A percentile compares a stretch with the other conserved stretches of the same genome.
phyloP scores from a whole-genome alignment of 2,797 vertebrate species.

The Mus caroli region DNA sequence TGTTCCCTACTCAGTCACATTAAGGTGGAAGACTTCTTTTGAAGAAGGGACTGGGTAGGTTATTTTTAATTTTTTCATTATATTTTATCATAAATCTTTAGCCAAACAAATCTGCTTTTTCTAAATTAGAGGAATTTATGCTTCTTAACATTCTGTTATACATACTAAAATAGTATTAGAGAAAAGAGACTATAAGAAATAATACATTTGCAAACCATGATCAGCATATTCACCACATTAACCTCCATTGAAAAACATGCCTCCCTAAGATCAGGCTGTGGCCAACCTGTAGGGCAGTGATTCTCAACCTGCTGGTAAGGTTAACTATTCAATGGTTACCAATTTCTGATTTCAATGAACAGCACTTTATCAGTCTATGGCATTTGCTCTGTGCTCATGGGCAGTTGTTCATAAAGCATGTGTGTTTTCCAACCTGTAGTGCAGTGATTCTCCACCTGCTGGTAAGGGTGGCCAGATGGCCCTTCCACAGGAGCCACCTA shows the following conservation, averaged over 20 bases:
- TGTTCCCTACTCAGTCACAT: constrained; percentile 89
- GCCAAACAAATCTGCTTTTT: constrained; percentile 43
- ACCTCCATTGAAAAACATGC: not conserved
- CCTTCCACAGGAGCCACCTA: not conserved
- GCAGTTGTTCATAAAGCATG: too few species aligned
- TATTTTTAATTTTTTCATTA: constrained; percentile 63
- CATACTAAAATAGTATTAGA: constrained; percentile 46
- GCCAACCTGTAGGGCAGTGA: not conserved
- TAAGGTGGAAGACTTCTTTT: constrained; percentile 90
- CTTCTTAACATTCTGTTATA: constrained; percentile 43
- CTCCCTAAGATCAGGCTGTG: not conserved
- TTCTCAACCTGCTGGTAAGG: not conserved
- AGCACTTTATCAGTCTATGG: too few species aligned
- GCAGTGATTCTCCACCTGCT: not conserved
- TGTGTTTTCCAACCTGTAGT: not conserved
- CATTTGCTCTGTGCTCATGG: too few species aligned
- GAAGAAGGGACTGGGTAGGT: constrained; percentile 91
- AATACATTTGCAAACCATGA: not conserved
- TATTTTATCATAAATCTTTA: constrained; percentile 31
- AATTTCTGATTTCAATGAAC: too few species aligned
- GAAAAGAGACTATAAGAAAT: constrained; percentile 52
- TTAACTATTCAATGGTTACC: too few species aligned
- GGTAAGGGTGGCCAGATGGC: not conserved
- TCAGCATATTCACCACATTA: constrained; percentile 2
- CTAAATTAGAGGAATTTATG: constrained; percentile 33